These are phyloP conservation scores for Gymnoscelis rufifasciata DNA, from an alignment of 2,888 invertebrate species.

Conservation along the genomic window DNA sequence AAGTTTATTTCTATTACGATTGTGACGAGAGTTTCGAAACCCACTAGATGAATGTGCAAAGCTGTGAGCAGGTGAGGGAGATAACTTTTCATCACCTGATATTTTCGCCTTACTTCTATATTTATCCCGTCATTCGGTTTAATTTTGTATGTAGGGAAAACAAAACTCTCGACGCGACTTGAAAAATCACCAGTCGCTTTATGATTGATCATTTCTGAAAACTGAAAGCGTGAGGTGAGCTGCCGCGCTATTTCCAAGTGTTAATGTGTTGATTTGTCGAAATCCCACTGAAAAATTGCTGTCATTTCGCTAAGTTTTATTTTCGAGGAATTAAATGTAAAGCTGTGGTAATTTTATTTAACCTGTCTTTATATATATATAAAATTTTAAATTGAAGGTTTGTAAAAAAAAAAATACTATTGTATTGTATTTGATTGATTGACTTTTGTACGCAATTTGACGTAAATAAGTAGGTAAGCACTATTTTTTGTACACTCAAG, in stretches of 20 bases:
- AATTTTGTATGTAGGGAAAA: slow-evolving; percentile 68
- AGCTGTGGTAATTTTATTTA: too few species aligned
- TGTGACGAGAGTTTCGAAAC: slow-evolving; percentile 34
- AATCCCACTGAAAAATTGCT: slow-evolving; percentile 54
- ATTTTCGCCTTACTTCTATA: slow-evolving; percentile 59
- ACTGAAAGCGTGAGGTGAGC: slow-evolving; percentile 41
- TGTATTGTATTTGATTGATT: too few species aligned
- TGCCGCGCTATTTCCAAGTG: slow-evolving; percentile 49
- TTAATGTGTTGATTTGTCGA: slow-evolving; percentile 69
- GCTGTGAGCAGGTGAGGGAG: slow-evolving; percentile 56
- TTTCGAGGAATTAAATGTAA: too few species aligned
- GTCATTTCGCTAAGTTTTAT: slow-evolving; percentile 25
- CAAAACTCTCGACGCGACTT: slow-evolving; percentile 59
- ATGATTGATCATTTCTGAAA: slow-evolving; percentile 77
- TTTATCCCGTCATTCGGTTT: slow-evolving; percentile 53
- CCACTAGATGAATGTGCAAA: slow-evolving; percentile 39
- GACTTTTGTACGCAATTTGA: too few species aligned
- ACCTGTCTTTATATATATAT: too few species aligned
- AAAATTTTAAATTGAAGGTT: too few species aligned
- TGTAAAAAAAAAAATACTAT: too few species aligned
- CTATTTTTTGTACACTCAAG: too few species aligned
- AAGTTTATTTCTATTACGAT: too few species aligned
- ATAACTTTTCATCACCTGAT: slow-evolving; percentile 56
- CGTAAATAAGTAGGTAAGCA: too few species aligned
- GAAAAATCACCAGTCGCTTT: slow-evolving; percentile 72